phyloP scores from a whole-genome alignment of 2,888 invertebrate species.

The Apamea monoglypha region DNA sequence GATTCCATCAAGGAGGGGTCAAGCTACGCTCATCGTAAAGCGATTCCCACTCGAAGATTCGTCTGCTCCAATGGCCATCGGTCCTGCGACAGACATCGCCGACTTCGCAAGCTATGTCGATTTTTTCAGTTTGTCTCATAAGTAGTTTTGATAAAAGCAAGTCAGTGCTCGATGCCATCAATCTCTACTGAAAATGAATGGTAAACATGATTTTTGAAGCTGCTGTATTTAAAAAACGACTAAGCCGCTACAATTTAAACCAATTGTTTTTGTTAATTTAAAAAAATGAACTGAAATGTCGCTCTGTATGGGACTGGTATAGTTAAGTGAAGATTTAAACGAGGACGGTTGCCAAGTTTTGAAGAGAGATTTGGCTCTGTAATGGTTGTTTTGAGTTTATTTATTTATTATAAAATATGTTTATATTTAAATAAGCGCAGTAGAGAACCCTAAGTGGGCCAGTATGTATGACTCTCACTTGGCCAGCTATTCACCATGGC shows the following conservation, averaged over 20 bases:
- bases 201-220: background rate
- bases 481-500: constrained; percentile 27
- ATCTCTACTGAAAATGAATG: too few relatives aligned
- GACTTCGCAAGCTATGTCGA: background rate
- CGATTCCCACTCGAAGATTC: background rate
- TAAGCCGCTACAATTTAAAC: background rate
- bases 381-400: background rate
- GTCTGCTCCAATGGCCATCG: background rate
- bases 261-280: background rate
- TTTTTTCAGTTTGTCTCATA: background rate
- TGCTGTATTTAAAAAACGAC: background rate
- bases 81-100: background rate
- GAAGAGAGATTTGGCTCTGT: background rate
- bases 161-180: too few relatives aligned
- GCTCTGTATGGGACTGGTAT: background rate
- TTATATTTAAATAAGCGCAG: constrained; percentile 5
- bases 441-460: background rate
- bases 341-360: background rate
- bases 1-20: too few relatives aligned
- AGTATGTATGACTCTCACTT: constrained; percentile 24
- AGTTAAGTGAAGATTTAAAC: constrained; percentile 13
- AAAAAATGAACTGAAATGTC: background rate
- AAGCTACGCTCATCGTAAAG: background rate
- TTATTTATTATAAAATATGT: constrained; percentile 17
- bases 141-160: background rate